Conservation (phyloP, 2,888 invertebrate species). For the Drosophila diplacantha region DNA sequence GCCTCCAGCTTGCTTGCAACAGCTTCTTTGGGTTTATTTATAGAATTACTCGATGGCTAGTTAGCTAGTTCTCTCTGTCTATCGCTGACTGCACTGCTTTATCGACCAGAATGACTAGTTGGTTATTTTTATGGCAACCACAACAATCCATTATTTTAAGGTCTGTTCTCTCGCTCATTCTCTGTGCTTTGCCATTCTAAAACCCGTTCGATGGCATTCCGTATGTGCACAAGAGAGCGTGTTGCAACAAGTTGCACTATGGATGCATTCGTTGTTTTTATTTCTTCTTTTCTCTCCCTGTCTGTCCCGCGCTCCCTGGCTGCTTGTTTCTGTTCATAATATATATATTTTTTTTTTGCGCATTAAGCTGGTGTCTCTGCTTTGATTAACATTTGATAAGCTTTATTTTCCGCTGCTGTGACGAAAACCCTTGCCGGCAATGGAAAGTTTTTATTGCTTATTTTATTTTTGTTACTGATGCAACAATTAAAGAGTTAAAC, state of each 20-base stretch:
- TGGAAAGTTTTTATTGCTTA: slow-evolving; percentile 11
- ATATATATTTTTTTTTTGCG: slow-evolving; percentile 2
- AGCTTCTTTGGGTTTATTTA: slow-evolving; percentile 34
- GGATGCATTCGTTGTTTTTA: slow-evolving; percentile 16
- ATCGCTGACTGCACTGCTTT: slow-evolving; percentile 23
- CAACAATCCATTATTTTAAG: slow-evolving; percentile 22
- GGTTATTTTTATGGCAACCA: slow-evolving; percentile 39
- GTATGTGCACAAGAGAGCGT: slow-evolving; percentile 22
- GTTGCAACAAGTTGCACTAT: slow-evolving; percentile 42
- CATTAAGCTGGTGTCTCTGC: slow-evolving; percentile 2
- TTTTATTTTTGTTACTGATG: background rate
- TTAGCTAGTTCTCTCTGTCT: slow-evolving; percentile 3
- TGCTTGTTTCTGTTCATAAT: slow-evolving; percentile 1
- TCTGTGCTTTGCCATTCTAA: slow-evolving; percentile 32
- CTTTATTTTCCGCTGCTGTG: slow-evolving; percentile 7
- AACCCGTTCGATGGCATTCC: slow-evolving; percentile 67
- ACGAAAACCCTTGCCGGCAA: background rate
- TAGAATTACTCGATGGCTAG: slow-evolving; percentile 19
- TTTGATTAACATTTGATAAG: slow-evolving; percentile 20
- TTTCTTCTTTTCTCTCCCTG: background rate
- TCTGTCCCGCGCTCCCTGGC: no score
- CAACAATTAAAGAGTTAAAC: background rate
- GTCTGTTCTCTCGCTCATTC: slow-evolving; percentile 14
- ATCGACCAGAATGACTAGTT: slow-evolving; percentile 40
- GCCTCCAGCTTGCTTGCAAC: slow-evolving; percentile 37